Base-by-base conservation (phyloP, 2,888 invertebrate species). In the Campaea margaritaria region DNA sequence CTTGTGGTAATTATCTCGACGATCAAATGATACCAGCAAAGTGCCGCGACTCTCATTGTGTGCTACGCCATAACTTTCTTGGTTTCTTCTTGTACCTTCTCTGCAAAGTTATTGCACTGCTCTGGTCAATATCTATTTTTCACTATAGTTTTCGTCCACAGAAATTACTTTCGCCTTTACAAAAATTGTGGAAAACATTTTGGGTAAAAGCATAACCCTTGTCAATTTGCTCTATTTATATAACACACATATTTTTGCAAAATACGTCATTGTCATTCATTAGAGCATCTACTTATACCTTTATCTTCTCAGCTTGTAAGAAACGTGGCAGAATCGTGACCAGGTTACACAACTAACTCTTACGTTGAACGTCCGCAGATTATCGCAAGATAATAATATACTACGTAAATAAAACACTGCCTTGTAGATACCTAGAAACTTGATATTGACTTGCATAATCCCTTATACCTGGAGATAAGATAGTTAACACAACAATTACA, bases 381-480 rank as follows among this genome's bases (percentile, higher is more conserved):
- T 47, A 54, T 62, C 55, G 21, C 21, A 28, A 28, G n/a, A n/a
- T 39, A 42, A 46, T 61, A 58, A 56, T 48, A 31, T 44, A 16
- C 47, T 51, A 53, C 60, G 56, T 56, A 62, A 61, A 63, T 54
- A 58, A 58, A 44, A 47, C 54, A 42, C 53, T 53, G 27, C 21
- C 51, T 12, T 15, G 15, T 39, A 45, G 31, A 9, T 31, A 31
- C 9, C 1, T 27, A 27, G 2, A 27, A 27, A 27, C 27, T 34
- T 8, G 47, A 48, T 54, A 64, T 56, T 54, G 41, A 47, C 60
- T 64, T 66, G 51, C 53, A 59, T 67, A 67, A 55, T 53, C 49
- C 42, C 47, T 54, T 63, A 59, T 46, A 45, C 49, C 39, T 31
- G 11, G n/a, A 49, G 66, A 68, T 70, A 67, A 68, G 66, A 68